Evolutionary conservation across 1,140 invertebrate species (phyloP).

Genomic region (Drosophila kurseongensis): DNA sequence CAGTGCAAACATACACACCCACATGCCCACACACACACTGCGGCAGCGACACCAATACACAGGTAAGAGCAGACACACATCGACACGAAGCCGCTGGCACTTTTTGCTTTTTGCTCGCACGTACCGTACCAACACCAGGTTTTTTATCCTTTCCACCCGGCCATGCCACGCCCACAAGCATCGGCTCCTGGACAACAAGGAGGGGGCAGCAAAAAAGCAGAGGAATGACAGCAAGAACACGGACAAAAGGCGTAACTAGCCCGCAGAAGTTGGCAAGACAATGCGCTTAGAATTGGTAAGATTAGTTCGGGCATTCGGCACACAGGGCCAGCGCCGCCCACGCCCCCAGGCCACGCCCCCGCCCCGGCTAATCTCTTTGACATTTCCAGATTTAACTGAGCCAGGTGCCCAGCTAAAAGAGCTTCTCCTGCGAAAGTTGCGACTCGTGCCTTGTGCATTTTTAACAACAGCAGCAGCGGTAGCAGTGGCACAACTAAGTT

Average conservation of each 20-base stretch:
- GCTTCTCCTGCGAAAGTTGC: slow-evolving; percentile 19
- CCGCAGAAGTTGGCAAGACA: slow-evolving; percentile 57
- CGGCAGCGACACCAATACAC: slow-evolving; percentile 36
- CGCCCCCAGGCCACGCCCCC: slow-evolving; percentile 27
- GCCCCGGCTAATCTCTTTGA: slow-evolving; percentile 61
- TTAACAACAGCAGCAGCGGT: slow-evolving; percentile 7
- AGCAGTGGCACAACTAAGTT: slow-evolving; percentile 35
- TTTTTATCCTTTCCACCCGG: slow-evolving; percentile 55
- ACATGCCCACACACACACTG: slow-evolving; percentile 7
- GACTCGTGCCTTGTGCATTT: slow-evolving; percentile 29
- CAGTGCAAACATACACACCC: slow-evolving; percentile 61
- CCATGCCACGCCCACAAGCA: slow-evolving; percentile 34
- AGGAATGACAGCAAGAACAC: slow-evolving; percentile 26
- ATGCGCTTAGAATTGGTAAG: slow-evolving; percentile 80
- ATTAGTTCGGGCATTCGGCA: slow-evolving; percentile 71
- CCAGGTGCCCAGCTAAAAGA: slow-evolving; percentile 40
- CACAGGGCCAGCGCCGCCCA: slow-evolving; percentile 4
- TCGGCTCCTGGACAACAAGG: slow-evolving; percentile 22
- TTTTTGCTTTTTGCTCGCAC: slow-evolving; percentile 65
- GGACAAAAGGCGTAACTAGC: slow-evolving; percentile 54
- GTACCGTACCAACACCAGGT: slow-evolving; percentile 20
- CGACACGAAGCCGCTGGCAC: slow-evolving; percentile 55
- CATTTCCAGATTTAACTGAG: slow-evolving; percentile 71
- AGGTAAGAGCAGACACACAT: slow-evolving; percentile 25
- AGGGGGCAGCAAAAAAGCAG: neutral